Conservation (phyloP, 2,797 vertebrate species). For the Phrynocephalus guinanensis region DNA sequence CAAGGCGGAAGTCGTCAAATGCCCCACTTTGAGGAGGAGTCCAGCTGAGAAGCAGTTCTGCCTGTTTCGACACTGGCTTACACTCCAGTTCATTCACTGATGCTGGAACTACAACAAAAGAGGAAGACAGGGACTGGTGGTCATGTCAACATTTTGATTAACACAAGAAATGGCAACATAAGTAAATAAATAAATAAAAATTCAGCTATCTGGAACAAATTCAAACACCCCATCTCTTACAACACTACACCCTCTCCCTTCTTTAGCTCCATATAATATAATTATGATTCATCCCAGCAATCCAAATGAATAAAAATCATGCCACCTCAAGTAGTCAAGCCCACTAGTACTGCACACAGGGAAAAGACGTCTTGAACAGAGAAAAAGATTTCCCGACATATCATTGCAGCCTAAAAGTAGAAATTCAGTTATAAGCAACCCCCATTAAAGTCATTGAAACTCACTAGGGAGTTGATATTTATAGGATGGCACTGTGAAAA, state of each 20-base stretch:
- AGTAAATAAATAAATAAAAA: background rate
- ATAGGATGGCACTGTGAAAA: background rate
- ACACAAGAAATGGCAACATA: background rate
- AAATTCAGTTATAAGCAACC: background rate
- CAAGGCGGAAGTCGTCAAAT: constrained; percentile 63
- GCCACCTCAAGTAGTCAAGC: background rate
- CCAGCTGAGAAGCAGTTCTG: constrained; percentile 73
- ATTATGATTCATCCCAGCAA: background rate
- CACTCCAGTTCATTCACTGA: constrained; percentile 63
- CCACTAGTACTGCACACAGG: background rate
- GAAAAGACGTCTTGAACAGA: background rate
- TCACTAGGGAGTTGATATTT: background rate
- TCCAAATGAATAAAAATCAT: background rate
- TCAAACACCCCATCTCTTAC: background rate
- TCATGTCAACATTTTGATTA: constrained; percentile 3
- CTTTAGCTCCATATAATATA: background rate
- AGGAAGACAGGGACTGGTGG: background rate
- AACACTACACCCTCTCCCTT: background rate
- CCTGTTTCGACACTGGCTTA: constrained; percentile 52
- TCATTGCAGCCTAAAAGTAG: background rate
- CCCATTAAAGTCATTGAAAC: background rate
- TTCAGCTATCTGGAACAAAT: background rate
- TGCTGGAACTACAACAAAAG: constrained; percentile 64
- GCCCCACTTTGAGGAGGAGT: constrained; percentile 65
- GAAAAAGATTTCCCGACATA: background rate